Evolutionary conservation across 2,888 invertebrate genomes (phyloP), one percentile per base, ranked within the genome.

Genomic region (Agrochola litura): DNA sequence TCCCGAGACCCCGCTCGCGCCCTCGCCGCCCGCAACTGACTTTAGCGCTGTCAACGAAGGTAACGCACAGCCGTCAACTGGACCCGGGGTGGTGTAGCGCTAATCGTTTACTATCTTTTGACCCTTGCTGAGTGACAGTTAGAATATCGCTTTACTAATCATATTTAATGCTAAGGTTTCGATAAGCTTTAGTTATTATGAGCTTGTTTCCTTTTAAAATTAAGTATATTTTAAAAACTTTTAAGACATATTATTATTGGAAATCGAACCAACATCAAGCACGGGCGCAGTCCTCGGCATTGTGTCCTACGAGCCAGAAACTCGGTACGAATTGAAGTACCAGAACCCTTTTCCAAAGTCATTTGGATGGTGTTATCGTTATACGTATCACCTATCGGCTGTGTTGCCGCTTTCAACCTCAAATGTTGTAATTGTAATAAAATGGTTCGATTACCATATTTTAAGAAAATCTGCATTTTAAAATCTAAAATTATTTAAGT

Each of bases 1-100:
- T 1, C 74, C 76, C 58, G 82, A 86, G 95, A 93, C 85, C 76
- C 73, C 87, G 73, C 81, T 68, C 22, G 76, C 85, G 58, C 82
- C 86, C 8, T 68, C 83, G 0, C 81, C 74, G 6, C 81, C 82
- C 61, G 86, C 67, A 77, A 90, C 95, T 88, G 96, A 96, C 93
- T 95, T 96, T 94, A 96, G 96, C 95, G 96, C 96, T 95, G 96
- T 96, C 94, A 95, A 96, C 92, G 96, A 96, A 96, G 96, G 96
- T 96, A 94, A 92, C 88, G 88, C 83, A 82, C 94, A 91, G 95
- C 89, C 94, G 95, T 95, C 94, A 93, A 94, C 95, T 95, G 95
- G 85, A 89, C 82, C 75, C 58, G 77, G 79, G 73, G 81, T 86
- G 76, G 63, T 73, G 66, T 81, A 74, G 41, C 46, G 82, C 82